Evolutionary conservation across 2,113 vertebrate genomes (phyloP).

Genomic region (Thamnophis sirtalis): DNA sequence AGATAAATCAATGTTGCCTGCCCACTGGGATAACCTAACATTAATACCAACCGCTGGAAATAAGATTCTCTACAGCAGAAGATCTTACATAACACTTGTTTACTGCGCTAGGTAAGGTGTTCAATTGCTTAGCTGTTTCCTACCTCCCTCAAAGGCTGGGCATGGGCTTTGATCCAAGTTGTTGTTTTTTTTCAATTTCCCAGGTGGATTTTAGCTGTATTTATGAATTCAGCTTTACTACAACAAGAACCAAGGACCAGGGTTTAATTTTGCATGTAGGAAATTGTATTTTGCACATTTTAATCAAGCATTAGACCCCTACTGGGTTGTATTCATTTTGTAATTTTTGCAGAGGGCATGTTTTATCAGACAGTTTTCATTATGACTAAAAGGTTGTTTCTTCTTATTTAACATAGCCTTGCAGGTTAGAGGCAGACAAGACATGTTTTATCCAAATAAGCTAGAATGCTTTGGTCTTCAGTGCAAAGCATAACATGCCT

Average conservation of each 20-base stretch:
- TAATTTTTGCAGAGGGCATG: slow-evolving; percentile 27
- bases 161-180: not conserved
- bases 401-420: not conserved
- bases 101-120: not conserved
- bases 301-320: slow-evolving; percentile 30
- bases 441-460: not conserved
- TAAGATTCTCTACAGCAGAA: not conserved
- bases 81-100: not conserved
- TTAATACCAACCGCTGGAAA: not conserved
- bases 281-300: slow-evolving; percentile 20
- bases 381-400: slow-evolving; percentile 12
- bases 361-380: slow-evolving; percentile 35
- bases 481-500: not conserved
- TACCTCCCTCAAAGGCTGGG: not conserved
- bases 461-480: not conserved
- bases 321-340: slow-evolving; percentile 2
- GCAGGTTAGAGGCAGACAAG: not conserved
- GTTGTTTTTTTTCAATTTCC: not conserved
- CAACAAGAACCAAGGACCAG: not conserved
- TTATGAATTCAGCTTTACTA: not conserved
- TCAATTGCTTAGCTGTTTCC: slow-evolving; percentile 9
- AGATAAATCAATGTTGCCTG: not conserved
- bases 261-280: slow-evolving; percentile 16
- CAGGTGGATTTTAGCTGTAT: not conserved
- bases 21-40: not conserved